Conservation (phyloP, 2,113 vertebrate species). For the Leptobrachium leishanense region DNA sequence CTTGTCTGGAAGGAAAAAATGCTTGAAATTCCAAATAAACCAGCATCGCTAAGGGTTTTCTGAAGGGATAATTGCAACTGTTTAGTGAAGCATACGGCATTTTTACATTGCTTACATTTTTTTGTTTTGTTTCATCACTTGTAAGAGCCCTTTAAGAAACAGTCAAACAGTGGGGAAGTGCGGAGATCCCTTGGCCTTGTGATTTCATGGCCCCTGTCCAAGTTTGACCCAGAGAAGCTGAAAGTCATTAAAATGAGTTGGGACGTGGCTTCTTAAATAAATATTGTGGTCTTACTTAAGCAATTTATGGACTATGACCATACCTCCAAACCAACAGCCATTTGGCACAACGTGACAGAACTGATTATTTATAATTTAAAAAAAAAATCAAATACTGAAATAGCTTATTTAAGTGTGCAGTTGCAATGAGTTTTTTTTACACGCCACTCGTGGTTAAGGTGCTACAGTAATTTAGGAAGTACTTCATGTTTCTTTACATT, state of each 20-base stretch:
- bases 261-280: constrained; percentile 50
- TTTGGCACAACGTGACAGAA: constrained; percentile 44
- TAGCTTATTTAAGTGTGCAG: constrained; percentile 28
- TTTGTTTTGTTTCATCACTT: background rate
- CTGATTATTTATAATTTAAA: constrained; percentile 33
- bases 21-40: constrained; percentile 8
- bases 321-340: constrained; percentile 33
- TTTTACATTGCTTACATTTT: constrained; percentile 14
- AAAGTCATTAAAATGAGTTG: constrained; percentile 37
- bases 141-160: constrained; percentile 18
- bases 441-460: constrained; percentile 44
- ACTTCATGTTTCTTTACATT: constrained; percentile 35
- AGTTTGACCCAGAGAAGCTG: constrained; percentile 40
- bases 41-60: constrained; percentile 18
- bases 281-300: constrained; percentile 50
- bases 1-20: background rate
- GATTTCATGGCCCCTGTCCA: constrained; percentile 39
- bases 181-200: constrained; percentile 15
- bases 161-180: constrained; percentile 5
- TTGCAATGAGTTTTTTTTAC: constrained; percentile 38
- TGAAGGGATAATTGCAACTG: constrained; percentile 6
- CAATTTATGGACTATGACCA: constrained; percentile 36
- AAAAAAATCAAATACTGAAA: constrained; percentile 16
- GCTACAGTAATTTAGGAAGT: constrained; percentile 38
- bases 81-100: constrained; percentile 18